Evolutionary conservation across 2,888 invertebrate genomes (phyloP), one percentile per base, ranked within the genome.

Genomic region (Caradrina kadenii): DNA sequence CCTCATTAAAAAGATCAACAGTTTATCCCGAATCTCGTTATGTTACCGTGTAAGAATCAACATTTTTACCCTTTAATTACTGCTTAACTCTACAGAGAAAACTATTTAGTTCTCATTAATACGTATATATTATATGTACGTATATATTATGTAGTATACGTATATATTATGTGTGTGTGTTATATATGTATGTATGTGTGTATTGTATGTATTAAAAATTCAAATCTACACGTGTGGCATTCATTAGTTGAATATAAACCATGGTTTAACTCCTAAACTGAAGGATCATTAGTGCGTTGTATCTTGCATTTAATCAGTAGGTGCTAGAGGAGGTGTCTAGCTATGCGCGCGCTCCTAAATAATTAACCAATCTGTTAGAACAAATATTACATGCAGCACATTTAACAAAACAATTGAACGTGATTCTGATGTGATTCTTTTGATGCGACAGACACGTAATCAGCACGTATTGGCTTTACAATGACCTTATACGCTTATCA

Each of bases 401-500:
- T 45, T 45, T 17, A 45, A 1, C 45, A 45, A 45, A 45, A 45
- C 15, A 45, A 45, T 17, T 39, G 13, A 39, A 45, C 45, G 17
- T 17, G 17, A 5, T 45, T 45, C 17, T 17, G 17, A n/a, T n/a
- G n/a, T n/a, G n/a, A n/a, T n/a, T n/a, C 45, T 1, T 3, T 45
- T 45, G 6, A 45, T 13, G 17, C 17, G 42, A 17, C 17, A 17
- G 45, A 45, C 17, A 39, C 55, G 21, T 26, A 45, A 48, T 50
- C 22, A 49, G 19, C 31, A 55, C 13, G 22, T 56, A 26, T 22
- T 31, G 19, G n/a, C 21, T 67, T 52, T 52, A 53, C 54, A 79
- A 73, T 68, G 75, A 54, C 50, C 54, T 74, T 74, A 69, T 69
- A 64, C 58, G 45, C 63, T 42, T 69, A 73, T 64, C 55, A 63